phyloP scores from a whole-genome alignment of 1,140 invertebrate genomes.

The Ceratosolen solmsi region DNA sequence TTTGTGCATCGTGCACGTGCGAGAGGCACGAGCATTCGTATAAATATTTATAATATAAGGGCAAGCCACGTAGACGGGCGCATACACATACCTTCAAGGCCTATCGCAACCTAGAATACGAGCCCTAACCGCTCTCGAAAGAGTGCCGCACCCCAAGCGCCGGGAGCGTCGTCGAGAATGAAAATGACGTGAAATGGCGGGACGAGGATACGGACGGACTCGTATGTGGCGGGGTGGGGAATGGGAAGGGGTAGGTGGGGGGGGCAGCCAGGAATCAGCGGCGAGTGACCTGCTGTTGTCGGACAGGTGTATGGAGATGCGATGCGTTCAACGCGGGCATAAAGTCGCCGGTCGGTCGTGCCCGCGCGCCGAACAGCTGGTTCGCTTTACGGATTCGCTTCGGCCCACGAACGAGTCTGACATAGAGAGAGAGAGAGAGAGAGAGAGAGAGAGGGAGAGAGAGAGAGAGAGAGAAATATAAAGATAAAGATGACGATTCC shows the following conservation, averaged over 20 bases:
- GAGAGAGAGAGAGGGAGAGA: neutral
- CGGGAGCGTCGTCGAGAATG: no score
- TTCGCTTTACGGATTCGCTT: neutral
- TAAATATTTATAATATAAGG: neutral
- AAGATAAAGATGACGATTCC: neutral
- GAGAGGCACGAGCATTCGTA: neutral
- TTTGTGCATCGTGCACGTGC: neutral
- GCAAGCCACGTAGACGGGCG: neutral
- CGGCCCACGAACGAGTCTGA: neutral
- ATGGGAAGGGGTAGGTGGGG: conserved; percentile 58
- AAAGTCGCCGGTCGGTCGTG: conserved; percentile 9
- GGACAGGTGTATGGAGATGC: conserved; percentile 44
- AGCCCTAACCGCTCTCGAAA: no score
- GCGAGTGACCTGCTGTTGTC: conserved; percentile 47
- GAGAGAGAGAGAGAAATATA: no score
- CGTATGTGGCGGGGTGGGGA: no score
- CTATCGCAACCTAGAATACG: no score
- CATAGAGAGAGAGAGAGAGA: no score
- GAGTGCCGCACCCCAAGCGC: no score
- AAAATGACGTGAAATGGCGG: no score
- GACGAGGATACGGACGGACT: no score
- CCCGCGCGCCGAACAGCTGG: conserved; percentile 38
- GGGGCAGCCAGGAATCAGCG: conserved; percentile 1
- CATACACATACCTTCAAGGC: no score
- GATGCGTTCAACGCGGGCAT: neutral